phyloP scores from a whole-genome alignment of 2,797 vertebrate species.

The Erethizon dorsatum region DNA sequence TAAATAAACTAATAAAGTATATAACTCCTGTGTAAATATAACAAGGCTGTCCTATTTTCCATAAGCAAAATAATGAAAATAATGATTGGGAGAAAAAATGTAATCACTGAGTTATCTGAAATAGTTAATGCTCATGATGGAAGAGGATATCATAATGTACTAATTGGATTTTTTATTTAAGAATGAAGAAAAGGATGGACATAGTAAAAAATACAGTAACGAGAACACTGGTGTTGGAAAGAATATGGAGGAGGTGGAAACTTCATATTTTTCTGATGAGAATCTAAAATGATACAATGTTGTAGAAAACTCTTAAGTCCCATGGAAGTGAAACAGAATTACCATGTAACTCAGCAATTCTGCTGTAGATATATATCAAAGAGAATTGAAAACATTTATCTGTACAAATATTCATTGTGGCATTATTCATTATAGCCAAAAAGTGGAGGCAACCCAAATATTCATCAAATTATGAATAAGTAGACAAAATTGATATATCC shows the following conservation, averaged over 20 bases:
- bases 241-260: not conserved
- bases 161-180: not conserved
- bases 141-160: not conserved
- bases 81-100: not conserved
- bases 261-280: not conserved
- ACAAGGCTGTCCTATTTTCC: not conserved
- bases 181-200: not conserved
- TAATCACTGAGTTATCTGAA: not conserved
- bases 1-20: not conserved
- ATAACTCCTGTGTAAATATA: not conserved
- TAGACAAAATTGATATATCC: not conserved
- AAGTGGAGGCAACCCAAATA: not conserved
- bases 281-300: not conserved
- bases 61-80: conserved; percentile 24
- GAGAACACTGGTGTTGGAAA: not conserved
- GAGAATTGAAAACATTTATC: not conserved
- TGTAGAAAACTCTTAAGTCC: not conserved
- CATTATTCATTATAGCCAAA: not conserved
- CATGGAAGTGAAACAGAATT: not conserved
- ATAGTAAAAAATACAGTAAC: not conserved
- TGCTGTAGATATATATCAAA: not conserved
- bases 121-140: not conserved
- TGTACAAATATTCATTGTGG: not conserved
- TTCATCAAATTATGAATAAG: not conserved
- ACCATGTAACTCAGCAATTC: not conserved